Conservation (phyloP, 1,140 invertebrate genomes). For the Sycophila sp. region DNA sequence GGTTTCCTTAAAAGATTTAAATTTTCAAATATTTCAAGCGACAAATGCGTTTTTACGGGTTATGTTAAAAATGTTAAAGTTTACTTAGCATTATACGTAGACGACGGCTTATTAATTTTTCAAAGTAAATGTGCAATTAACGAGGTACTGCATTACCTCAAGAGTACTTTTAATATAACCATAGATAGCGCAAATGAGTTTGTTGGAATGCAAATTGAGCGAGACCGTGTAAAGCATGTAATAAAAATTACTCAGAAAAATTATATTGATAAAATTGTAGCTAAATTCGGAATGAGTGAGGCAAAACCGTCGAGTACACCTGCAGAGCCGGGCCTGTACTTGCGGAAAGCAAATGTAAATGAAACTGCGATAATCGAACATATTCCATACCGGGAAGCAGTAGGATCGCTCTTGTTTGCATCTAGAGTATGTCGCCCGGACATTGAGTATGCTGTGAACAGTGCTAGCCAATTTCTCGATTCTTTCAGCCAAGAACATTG, state of each 20-base stretch:
- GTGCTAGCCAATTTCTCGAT: background rate
- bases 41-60: constrained; percentile 10
- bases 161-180: constrained; percentile 36
- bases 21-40: background rate
- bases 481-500: constrained; percentile 24
- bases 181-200: constrained; percentile 33
- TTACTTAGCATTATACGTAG: constrained; percentile 2
- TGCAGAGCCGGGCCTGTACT: background rate
- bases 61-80: too few species aligned
- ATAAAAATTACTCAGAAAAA: constrained; percentile 3
- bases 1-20: constrained; percentile 31
- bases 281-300: background rate
- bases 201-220: constrained; percentile 49
- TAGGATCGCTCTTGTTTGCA: constrained; percentile 19
- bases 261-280: background rate
- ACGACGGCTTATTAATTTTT: background rate
- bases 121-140: background rate
- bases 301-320: background rate
- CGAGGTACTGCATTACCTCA: constrained; percentile 11
- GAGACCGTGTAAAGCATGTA: constrained; percentile 30
- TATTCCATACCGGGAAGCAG: constrained; percentile 26
- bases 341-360: background rate
- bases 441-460: constrained; percentile 25
- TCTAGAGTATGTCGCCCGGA: constrained; percentile 7
- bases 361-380: background rate